Conservation (phyloP, 2,113 vertebrate species). For the Seriola aureovittata region DNA sequence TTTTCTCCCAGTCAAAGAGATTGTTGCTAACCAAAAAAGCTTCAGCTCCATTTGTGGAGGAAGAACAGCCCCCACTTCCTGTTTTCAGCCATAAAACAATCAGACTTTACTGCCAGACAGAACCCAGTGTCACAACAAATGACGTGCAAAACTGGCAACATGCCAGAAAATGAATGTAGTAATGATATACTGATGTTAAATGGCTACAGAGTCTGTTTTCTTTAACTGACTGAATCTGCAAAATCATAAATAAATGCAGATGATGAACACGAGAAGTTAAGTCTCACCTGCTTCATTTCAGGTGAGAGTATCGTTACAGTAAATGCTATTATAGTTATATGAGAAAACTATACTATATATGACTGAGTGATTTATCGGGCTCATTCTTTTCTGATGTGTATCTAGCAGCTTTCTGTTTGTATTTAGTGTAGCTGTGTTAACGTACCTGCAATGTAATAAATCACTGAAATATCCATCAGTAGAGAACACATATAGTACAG, state of each 20-base stretch:
- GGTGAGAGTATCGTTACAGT: too few relatives aligned
- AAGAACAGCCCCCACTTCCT: constrained; percentile 27
- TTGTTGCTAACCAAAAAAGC: constrained; percentile 7
- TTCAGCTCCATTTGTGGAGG: background rate
- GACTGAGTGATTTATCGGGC: background rate
- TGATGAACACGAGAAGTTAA: background rate
- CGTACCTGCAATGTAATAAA: too few relatives aligned
- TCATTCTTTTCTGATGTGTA: too few relatives aligned
- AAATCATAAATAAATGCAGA: background rate
- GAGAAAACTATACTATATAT: too few relatives aligned
- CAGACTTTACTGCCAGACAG: constrained; percentile 16
- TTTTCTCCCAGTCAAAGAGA: constrained; percentile 1
- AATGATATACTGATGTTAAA: constrained; percentile 36
- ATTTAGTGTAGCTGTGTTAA: too few relatives aligned
- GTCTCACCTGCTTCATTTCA: background rate
- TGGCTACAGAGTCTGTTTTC: constrained; percentile 4
- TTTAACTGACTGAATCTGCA: constrained; percentile 26
- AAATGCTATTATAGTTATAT: too few relatives aligned
- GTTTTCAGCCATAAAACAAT: constrained; percentile 45
- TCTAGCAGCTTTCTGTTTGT: too few relatives aligned
- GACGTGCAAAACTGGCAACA: constrained; percentile 13
- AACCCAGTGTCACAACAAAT: constrained; percentile 14
- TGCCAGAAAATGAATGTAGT: constrained; percentile 17
- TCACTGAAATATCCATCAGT: too few relatives aligned
- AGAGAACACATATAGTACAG: too few relatives aligned